phyloP scores from a whole-genome alignment of 2,797 vertebrate genomes.

The Alexandromys oeconomus region DNA sequence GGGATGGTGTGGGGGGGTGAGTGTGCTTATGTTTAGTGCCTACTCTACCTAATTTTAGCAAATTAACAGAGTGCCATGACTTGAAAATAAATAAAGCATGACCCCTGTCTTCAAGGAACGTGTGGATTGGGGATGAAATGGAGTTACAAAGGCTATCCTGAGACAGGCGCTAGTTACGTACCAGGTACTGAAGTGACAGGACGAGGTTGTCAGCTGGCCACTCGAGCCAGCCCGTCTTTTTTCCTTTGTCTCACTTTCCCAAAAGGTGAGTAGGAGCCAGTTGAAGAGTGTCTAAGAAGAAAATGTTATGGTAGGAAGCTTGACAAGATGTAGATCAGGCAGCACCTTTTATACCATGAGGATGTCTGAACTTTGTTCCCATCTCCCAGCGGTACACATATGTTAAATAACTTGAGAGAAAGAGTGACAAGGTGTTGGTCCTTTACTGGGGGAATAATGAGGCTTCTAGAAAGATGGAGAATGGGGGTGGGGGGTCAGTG shows the following conservation, averaged over 20 bases:
- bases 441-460: background rate
- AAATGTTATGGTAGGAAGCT: background rate
- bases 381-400: background rate
- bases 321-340: background rate
- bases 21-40: background rate
- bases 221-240: background rate
- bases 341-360: background rate
- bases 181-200: background rate
- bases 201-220: background rate
- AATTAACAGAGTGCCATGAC: background rate
- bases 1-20: no score
- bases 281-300: background rate
- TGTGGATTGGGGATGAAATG: background rate
- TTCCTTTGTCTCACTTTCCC: background rate
- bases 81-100: constrained; percentile 13
- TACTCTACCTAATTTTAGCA: background rate
- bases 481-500: background rate
- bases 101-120: background rate
- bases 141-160: background rate
- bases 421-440: background rate
- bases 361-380: background rate
- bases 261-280: background rate
- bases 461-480: background rate
- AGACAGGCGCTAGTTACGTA: background rate
- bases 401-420: background rate